Base-by-base conservation (phyloP, 2,797 vertebrate genomes). In the Phataginus tricuspis region DNA sequence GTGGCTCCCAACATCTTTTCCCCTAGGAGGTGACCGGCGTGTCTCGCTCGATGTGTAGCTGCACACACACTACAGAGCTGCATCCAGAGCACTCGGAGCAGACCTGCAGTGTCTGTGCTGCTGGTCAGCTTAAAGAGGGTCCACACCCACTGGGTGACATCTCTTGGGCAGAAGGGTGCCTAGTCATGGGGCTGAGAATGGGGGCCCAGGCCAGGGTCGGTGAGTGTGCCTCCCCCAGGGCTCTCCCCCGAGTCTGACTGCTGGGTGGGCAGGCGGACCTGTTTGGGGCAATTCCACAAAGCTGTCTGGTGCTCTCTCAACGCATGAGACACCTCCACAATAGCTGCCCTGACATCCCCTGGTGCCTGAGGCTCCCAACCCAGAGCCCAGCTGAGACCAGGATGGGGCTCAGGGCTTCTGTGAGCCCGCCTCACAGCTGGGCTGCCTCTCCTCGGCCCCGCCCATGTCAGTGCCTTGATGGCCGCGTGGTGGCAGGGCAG, bases 11-110 rank as follows among this genome's bases (percentile, higher is more conserved):
- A 7, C 1, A 16, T 6, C 34, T 37, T 42, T 19, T 31, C 12
- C 1, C 12, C 25, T n/a, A 4, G 1, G 12, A 51, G 42, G 18
- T 23, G n/a, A 19, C 64, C 10, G 2, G 42, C 15, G 25, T 0
- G 29, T 34, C 39, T 37, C 5, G 1, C 51, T 66, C 15, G 55
- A 25, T 37, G 21, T 69, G 34, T 61, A 27, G 3, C 31, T 42
- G 31, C 14, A 4, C 45, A 18, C 34, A 2, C 3, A 8, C 9
- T 27, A 31, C 34, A 0, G 5, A 37, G 53, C 3, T 1, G 2
- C 42, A 21, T 59, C n/a, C 9, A 15, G 64, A 53, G 55, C 11
- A 0, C 4, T 1, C 2, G 61, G 31, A 53, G 9, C 19, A 27
- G 7, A 45, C 37, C n/a, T 37, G 19, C 18, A 4, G 37, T 45